phyloP scores from a whole-genome alignment of 2,113 vertebrate species.

The Passer domesticus region DNA sequence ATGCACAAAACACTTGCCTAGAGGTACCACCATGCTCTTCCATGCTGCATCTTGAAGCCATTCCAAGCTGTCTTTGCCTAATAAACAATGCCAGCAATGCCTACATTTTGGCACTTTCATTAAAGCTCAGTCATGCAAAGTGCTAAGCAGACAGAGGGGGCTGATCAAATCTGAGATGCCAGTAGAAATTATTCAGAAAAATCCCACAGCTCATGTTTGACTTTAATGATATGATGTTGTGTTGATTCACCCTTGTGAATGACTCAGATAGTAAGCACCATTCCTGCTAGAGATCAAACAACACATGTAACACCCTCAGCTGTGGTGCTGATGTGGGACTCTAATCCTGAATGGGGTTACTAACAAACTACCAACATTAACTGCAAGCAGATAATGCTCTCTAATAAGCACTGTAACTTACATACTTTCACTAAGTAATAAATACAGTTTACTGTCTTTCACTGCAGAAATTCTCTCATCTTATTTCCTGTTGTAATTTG shows the following conservation, averaged over 20 bases:
- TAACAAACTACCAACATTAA: neutral
- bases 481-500: conserved; percentile 5
- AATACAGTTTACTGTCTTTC: neutral
- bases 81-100: neutral
- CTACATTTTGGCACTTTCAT: neutral
- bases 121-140: neutral
- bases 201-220: neutral
- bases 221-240: neutral
- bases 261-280: neutral
- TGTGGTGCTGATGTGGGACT: neutral
- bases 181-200: neutral
- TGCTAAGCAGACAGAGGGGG: neutral
- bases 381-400: neutral
- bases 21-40: neutral
- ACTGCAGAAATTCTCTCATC: neutral
- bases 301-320: neutral
- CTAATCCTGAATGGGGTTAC: neutral
- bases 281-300: neutral
- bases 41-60: neutral
- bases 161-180: neutral
- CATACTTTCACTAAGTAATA: neutral
- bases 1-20: neutral
- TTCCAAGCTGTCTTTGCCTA: neutral
- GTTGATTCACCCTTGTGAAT: neutral
- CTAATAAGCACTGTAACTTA: neutral